These are phyloP conservation scores for Parauchenoglanis punctatus DNA, from an alignment of 2,797 vertebrate species.

Conservation along the genomic window DNA sequence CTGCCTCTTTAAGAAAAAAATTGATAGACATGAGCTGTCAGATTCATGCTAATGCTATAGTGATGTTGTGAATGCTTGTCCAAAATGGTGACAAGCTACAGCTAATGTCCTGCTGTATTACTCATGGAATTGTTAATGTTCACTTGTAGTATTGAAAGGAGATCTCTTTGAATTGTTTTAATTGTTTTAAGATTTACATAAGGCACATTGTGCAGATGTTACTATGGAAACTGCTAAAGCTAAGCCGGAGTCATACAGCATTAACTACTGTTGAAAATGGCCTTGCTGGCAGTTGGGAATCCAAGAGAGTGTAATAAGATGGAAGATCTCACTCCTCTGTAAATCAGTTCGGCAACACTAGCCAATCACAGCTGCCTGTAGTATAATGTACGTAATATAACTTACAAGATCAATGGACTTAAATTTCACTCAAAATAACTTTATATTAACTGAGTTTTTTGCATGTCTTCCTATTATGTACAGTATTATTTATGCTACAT, in stretches of 20 bases:
- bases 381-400: too few relatives aligned
- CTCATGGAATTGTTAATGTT: not conserved
- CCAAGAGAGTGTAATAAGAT: not conserved
- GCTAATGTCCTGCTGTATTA: not conserved
- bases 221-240: constrained; percentile 51
- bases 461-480: not conserved
- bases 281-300: not conserved
- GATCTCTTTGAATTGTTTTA: constrained; percentile 51
- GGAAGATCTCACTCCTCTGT: not conserved
- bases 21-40: constrained; percentile 65
- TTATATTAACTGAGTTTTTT: not conserved
- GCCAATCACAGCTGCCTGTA: not conserved
- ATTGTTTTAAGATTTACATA: constrained; percentile 62
- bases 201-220: constrained; percentile 49
- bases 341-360: not conserved
- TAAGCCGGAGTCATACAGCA: constrained; percentile 29
- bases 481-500: not conserved
- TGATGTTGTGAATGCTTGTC: constrained; percentile 67
- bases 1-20: constrained; percentile 29
- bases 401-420: not conserved
- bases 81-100: constrained; percentile 57
- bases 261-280: not conserved
- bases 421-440: not conserved
- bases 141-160: not conserved
- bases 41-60: constrained; percentile 38